Percentiles rank a stretch among this genome's conserved stretches.
Evolutionary conservation across 2,113 vertebrate genomes (phyloP).

Genomic region (Pelodiscus sinensis): DNA sequence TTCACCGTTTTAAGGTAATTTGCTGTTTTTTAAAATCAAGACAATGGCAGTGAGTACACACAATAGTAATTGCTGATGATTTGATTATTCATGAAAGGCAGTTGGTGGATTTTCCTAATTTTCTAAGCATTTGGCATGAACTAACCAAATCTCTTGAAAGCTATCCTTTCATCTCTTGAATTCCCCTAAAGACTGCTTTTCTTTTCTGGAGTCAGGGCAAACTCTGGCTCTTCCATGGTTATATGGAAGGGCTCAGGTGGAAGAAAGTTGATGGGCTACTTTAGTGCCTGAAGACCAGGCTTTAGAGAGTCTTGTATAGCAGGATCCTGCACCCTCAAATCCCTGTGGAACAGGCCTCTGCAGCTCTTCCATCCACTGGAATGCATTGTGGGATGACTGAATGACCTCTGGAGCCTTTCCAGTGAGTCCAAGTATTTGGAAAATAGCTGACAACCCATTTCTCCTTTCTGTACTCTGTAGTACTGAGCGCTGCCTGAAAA

Average conservation of each 20-base stretch:
- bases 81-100: neutral
- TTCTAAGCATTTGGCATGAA: neutral
- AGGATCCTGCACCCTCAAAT: neutral
- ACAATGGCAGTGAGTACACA: neutral
- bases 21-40: neutral
- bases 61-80: neutral
- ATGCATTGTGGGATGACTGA: neutral
- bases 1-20: neutral
- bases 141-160: neutral
- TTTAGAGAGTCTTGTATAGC: neutral
- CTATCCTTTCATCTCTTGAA: too few species aligned
- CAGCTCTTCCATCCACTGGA: neutral
- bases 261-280: neutral
- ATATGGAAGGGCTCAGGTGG: neutral
- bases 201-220: neutral
- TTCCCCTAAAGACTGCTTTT: too few species aligned
- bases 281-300: neutral
- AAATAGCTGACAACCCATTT: neutral
- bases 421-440: neutral
- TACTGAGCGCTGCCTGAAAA: neutral
- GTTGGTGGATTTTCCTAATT: neutral
- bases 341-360: neutral
- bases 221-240: neutral
- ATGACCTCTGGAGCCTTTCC: neutral
- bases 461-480: neutral